Conservation (phyloP, 2,888 invertebrate genomes). For the Lymantria dispar region DNA sequence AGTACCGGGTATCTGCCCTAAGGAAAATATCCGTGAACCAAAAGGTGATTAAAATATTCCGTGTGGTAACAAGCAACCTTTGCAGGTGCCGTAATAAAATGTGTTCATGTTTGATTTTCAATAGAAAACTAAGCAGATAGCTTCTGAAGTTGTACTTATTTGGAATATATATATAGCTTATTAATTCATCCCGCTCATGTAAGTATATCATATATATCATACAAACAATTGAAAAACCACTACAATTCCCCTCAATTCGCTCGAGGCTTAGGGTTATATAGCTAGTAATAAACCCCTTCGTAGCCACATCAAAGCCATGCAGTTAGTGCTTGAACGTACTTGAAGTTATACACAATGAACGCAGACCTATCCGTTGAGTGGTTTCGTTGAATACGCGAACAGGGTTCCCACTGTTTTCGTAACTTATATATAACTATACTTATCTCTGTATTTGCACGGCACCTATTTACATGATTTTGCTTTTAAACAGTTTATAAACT, state of each 20-base stretch:
- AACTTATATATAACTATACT: background rate
- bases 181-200: background rate
- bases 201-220: background rate
- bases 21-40: too few relatives aligned
- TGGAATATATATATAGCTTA: background rate
- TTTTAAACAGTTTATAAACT: too few relatives aligned
- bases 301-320: constrained; percentile 24
- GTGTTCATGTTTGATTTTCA: too few relatives aligned
- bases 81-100: too few relatives aligned
- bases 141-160: too few relatives aligned
- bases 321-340: constrained; percentile 18
- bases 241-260: background rate
- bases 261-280: background rate
- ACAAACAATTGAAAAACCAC: constrained; percentile 2
- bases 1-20: too few relatives aligned
- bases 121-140: too few relatives aligned
- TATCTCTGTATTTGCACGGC: too few relatives aligned
- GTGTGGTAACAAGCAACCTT: too few relatives aligned
- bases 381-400: constrained; percentile 22
- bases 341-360: constrained; percentile 21
- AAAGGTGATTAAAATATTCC: too few relatives aligned
- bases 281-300: constrained; percentile 11
- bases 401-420: constrained; percentile 1
- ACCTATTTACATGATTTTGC: too few relatives aligned
- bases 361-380: constrained; percentile 10